Conservation (phyloP, 2,888 invertebrate species). For the Ochropleura plecta region DNA sequence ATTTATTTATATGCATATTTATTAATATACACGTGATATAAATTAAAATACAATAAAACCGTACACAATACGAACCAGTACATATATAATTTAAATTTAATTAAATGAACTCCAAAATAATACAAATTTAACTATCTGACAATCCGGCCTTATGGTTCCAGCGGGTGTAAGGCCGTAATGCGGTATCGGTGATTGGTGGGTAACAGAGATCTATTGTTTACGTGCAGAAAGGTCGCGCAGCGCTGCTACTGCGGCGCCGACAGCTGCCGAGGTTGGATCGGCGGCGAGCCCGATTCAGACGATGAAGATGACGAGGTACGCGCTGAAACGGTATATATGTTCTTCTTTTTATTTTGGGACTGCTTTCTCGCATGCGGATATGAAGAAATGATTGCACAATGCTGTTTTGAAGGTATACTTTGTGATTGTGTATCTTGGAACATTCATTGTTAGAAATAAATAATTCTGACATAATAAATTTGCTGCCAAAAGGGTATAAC, state of each 20-base stretch:
- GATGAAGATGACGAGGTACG: slow-evolving; percentile 87
- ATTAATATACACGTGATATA: background rate
- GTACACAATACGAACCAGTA: background rate
- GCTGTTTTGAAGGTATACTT: slow-evolving; percentile 36
- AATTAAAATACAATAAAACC: background rate
- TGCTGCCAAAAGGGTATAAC: background rate
- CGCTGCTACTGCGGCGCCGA: slow-evolving; percentile 97
- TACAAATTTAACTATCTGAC: slow-evolving; percentile 18
- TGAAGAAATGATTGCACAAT: slow-evolving; percentile 9
- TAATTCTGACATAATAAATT: background rate
- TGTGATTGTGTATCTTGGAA: slow-evolving; percentile 34
- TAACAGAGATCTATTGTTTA: slow-evolving; percentile 65
- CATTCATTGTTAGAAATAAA: slow-evolving; percentile 4
- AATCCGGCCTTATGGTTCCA: slow-evolving; percentile 52
- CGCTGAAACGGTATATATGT: slow-evolving; percentile 51
- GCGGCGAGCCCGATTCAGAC: slow-evolving; percentile 94
- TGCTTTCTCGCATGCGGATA: slow-evolving; percentile 41
- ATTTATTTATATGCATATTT: background rate
- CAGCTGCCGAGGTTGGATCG: slow-evolving; percentile 98
- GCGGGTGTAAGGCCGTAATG: slow-evolving; percentile 35
- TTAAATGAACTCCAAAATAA: background rate
- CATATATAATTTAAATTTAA: background rate
- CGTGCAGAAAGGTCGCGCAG: slow-evolving; percentile 97
- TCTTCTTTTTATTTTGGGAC: slow-evolving; percentile 32
- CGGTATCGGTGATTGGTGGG: slow-evolving; percentile 51